These are phyloP conservation scores for Sinopyrophorus schimmeli DNA, from an alignment of 2,888 invertebrate genomes.

Conservation along the genomic window DNA sequence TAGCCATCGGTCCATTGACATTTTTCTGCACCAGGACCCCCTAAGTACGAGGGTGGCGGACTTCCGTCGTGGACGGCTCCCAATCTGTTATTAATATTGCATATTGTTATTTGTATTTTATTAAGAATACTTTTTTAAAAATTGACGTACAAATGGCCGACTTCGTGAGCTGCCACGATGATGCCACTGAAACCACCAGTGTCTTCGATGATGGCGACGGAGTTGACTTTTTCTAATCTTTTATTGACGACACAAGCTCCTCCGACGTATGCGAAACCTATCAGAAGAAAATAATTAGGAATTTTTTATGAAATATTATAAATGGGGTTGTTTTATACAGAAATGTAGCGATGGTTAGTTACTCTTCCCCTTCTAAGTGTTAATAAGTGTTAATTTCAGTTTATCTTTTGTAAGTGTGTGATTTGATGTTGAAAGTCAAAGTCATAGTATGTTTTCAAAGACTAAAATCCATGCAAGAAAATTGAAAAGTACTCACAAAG, in stretches of 20 bases:
- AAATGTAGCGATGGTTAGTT: too few relatives aligned
- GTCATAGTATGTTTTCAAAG: too few relatives aligned
- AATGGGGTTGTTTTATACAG: too few relatives aligned
- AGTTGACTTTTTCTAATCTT: conserved; percentile 92
- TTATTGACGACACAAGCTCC: conserved; percentile 96
- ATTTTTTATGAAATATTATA: too few relatives aligned
- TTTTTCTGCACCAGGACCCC: conserved; percentile 92
- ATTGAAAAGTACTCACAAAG: too few relatives aligned
- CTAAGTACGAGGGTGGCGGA: conserved; percentile 90
- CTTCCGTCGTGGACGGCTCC: conserved; percentile 97
- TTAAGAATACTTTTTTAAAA: too few relatives aligned
- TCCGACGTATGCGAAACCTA: conserved; percentile 95
- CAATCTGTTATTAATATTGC: conserved; percentile 62
- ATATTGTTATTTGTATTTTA: background rate
- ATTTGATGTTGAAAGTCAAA: too few relatives aligned
- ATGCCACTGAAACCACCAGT: conserved; percentile 96
- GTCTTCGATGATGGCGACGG: conserved; percentile 94
- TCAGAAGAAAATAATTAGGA: too few relatives aligned
- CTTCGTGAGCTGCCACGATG: conserved; percentile 95
- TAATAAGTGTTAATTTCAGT: too few relatives aligned
- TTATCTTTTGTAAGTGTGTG: too few relatives aligned
- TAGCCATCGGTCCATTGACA: conserved; percentile 96
- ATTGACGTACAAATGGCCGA: conserved; percentile 88
- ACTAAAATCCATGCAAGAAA: too few relatives aligned
- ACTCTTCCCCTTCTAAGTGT: too few relatives aligned